Conservation (phyloP, 2,888 invertebrate species). For the Megalurothrips usitatus region DNA sequence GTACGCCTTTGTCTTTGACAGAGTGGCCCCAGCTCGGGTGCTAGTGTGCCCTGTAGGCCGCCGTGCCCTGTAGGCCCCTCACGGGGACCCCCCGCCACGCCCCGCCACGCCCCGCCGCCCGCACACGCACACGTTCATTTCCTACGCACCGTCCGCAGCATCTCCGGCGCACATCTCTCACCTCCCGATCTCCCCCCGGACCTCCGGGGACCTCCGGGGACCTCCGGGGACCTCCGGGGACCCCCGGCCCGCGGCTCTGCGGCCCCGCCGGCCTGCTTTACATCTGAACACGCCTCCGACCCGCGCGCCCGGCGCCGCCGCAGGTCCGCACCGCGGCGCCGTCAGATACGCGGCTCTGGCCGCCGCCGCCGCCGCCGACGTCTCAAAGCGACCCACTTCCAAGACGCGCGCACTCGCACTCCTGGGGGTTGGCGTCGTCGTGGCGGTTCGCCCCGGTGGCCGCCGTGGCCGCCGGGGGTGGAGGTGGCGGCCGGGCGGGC, state of each 20-base stretch:
- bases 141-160: background rate
- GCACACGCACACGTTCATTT: background rate
- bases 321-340: background rate
- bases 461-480: background rate
- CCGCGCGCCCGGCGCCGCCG: no score
- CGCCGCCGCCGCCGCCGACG: background rate
- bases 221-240: background rate
- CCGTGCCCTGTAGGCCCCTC: no score
- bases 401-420: background rate
- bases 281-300: background rate
- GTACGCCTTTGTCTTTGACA: no score
- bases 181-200: background rate
- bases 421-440: background rate
- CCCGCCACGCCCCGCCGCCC: background rate
- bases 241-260: background rate
- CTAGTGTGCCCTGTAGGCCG: no score
- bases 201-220: background rate
- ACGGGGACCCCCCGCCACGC: background rate
- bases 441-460: background rate
- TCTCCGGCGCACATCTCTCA: background rate
- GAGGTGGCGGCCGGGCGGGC: background rate
- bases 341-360: background rate
- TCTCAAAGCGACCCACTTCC: constrained; percentile 21
- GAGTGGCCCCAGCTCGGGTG: no score
- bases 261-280: background rate